These are phyloP conservation scores for Halictus quadricinctus DNA, from an alignment of 2,888 invertebrate species.

Conservation along the genomic window DNA sequence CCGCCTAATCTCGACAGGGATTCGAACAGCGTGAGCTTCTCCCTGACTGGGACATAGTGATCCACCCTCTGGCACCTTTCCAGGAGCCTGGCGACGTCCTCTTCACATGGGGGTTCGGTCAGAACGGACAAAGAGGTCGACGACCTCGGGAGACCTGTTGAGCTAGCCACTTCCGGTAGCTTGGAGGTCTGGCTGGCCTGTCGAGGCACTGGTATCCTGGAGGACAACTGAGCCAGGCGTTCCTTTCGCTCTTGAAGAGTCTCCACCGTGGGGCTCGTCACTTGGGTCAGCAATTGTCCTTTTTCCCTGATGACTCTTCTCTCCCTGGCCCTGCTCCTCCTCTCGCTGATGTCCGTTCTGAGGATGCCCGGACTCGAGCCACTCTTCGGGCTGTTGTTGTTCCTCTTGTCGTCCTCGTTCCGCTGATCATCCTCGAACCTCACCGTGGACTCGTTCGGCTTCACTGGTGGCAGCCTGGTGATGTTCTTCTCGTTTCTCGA, in stretches of 20 bases:
- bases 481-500: constrained; percentile 53
- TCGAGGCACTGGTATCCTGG: constrained; percentile 71
- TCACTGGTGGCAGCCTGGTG: constrained; percentile 62
- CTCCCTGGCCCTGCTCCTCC: constrained; percentile 78
- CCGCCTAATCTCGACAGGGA: constrained; percentile 86
- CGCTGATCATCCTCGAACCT: constrained; percentile 68
- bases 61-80: constrained; percentile 85
- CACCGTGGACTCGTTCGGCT: constrained; percentile 61
- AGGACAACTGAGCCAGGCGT: constrained; percentile 64
- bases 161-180: constrained; percentile 18
- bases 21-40: constrained; percentile 88
- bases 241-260: constrained; percentile 73
- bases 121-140: constrained; percentile 60
- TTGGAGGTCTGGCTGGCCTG: constrained; percentile 42
- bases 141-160: constrained; percentile 39
- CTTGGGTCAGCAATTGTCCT: constrained; percentile 50
- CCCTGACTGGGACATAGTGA: constrained; percentile 88
- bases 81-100: constrained; percentile 83
- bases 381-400: constrained; percentile 62
- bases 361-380: constrained; percentile 66
- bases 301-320: constrained; percentile 73
- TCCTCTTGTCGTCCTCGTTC: constrained; percentile 70
- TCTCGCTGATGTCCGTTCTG: constrained; percentile 72
- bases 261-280: constrained; percentile 54
- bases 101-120: constrained; percentile 75